Percentiles rank a stretch among this genome's conserved stretches.
Conservation (phyloP, 2,888 invertebrate species). For the Dolichopus griseipennis region DNA sequence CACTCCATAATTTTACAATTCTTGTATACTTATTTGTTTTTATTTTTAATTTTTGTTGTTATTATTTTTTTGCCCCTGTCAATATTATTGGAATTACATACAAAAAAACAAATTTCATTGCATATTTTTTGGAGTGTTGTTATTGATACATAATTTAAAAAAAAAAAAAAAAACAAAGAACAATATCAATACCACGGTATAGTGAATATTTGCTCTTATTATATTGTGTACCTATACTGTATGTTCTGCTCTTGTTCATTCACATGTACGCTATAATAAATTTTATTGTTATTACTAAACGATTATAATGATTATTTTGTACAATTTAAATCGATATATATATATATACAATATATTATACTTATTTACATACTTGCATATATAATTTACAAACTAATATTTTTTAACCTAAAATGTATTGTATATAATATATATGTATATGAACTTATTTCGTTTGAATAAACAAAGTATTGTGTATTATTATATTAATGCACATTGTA, state of each 20-base stretch:
- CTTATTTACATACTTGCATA: no score
- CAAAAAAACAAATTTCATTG: neutral
- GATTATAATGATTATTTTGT: neutral
- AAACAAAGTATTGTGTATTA: neutral
- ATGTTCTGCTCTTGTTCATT: neutral
- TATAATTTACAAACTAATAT: no score
- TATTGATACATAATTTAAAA: neutral
- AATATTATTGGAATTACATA: neutral
- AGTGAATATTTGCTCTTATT: neutral
- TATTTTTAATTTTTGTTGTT: no score
- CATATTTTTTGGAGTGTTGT: neutral
- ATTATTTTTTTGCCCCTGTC: neutral
- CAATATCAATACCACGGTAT: no score
- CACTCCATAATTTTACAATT: neutral
- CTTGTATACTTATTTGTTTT: neutral
- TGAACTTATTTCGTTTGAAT: neutral
- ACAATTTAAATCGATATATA: no score
- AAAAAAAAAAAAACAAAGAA: no score
- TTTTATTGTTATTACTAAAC: conserved; percentile 4
- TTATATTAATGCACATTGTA: no score
- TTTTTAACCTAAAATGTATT: no score
- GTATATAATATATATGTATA: neutral
- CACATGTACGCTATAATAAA: neutral
- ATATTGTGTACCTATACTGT: neutral
- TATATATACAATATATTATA: no score